phyloP scores from a whole-genome alignment of 2,113 vertebrate genomes.

The Pseudorasbora parva region DNA sequence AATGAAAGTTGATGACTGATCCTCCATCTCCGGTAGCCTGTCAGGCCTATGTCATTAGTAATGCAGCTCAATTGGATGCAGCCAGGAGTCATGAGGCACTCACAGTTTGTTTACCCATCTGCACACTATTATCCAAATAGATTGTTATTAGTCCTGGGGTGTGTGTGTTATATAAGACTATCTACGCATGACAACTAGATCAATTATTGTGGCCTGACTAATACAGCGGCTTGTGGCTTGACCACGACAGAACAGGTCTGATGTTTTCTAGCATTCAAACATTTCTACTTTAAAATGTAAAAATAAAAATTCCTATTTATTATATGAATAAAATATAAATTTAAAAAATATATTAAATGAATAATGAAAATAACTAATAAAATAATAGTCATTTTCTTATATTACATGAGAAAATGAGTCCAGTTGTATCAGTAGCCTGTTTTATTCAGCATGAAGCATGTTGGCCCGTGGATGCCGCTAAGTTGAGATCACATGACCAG shows the following conservation, averaged over 20 bases:
- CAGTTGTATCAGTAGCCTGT: too few species aligned
- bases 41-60: conserved; percentile 2
- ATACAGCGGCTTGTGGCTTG: not conserved
- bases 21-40: not conserved
- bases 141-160: not conserved
- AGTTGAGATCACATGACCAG: too few species aligned
- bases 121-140: not conserved
- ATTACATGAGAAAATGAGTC: too few species aligned
- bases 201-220: not conserved
- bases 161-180: conserved; percentile 3
- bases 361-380: not conserved
- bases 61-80: not conserved
- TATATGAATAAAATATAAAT: not conserved
- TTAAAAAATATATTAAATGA: not conserved
- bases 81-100: conserved; percentile 36
- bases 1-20: conserved; percentile 67
- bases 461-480: too few species aligned
- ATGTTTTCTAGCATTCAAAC: not conserved
- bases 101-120: conserved; percentile 11
- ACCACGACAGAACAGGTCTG: not conserved
- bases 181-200: not conserved
- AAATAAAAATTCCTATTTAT: not conserved
- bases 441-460: too few species aligned
- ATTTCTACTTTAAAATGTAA: not conserved
- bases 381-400: not conserved